Percentiles rank a stretch among this genome's conserved stretches.
These are phyloP conservation scores for Malurus alboscapulatus DNA, from an alignment of 2,113 vertebrate genomes.

Conservation along the genomic window DNA sequence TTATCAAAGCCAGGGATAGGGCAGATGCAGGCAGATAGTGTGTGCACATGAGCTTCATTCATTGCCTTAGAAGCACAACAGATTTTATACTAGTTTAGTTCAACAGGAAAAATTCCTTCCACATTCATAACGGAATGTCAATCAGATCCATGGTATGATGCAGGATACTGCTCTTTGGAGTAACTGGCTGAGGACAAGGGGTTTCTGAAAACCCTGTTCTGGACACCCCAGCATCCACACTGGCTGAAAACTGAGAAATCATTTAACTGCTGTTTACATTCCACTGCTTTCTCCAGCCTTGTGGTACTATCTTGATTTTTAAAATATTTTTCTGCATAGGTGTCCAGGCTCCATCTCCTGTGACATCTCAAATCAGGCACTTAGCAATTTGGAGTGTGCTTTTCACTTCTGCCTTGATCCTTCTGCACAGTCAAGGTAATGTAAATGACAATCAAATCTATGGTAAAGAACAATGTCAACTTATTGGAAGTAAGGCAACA, in stretches of 20 bases:
- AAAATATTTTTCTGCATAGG: neutral
- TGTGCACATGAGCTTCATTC: rapidly evolving
- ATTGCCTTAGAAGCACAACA: neutral
- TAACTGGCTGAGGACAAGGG: neutral
- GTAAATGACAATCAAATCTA: neutral
- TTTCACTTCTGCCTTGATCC: neutral
- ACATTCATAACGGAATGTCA: neutral
- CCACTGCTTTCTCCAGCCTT: neutral
- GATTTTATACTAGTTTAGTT: neutral
- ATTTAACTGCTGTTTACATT: neutral
- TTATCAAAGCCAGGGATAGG: neutral
- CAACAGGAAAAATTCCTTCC: neutral
- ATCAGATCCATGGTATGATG: neutral
- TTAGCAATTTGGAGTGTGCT: neutral
- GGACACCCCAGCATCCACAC: neutral
- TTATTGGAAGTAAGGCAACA: neutral
- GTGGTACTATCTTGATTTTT: neutral
- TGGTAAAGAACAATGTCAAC: neutral
- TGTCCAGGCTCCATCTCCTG: neutral
- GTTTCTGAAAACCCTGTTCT: neutral
- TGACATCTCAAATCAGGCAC: neutral
- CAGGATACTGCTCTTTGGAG: neutral
- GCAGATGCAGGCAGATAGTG: neutral
- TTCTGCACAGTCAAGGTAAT: neutral
- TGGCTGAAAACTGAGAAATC: neutral